Evolutionary conservation across 2,113 vertebrate genomes (phyloP).

Genomic region (Pluvianellus socialis): DNA sequence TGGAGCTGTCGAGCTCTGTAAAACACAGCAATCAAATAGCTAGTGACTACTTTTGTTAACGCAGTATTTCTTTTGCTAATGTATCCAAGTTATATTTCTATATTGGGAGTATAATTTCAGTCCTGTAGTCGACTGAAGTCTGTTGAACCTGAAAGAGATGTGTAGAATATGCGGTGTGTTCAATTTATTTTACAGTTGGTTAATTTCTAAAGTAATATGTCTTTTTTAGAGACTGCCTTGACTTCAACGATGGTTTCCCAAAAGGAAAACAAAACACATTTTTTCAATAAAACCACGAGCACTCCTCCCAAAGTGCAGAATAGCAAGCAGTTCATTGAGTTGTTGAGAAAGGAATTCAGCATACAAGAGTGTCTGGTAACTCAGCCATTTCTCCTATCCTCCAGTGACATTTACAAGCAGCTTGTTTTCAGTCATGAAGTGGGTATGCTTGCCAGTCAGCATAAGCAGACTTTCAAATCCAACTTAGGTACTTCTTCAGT

Average conservation of each 20-base stretch:
- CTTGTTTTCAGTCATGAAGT: not conserved
- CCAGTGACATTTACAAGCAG: conserved; percentile 39
- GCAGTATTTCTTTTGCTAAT: not conserved
- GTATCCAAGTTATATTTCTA: not conserved
- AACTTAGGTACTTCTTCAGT: not conserved
- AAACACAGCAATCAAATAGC: not conserved
- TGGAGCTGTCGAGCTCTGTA: not conserved
- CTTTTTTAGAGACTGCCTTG: conserved; percentile 21
- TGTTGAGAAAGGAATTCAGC: conserved; percentile 52
- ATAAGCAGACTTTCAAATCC: conserved; percentile 1
- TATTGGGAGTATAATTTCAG: not conserved
- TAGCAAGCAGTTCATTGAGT: conserved; percentile 23
- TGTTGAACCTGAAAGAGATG: not conserved
- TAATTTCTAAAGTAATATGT: not conserved
- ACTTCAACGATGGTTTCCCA: conserved; percentile 23
- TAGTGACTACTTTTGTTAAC: not conserved
- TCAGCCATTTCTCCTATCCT: conserved; percentile 19
- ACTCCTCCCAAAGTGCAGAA: conserved; percentile 41
- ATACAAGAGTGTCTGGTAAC: conserved; percentile 2
- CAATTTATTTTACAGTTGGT: not conserved
- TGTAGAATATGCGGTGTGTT: not conserved
- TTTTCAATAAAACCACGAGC: conserved; percentile 45
- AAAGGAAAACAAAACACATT: conserved; percentile 43
- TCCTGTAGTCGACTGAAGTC: not conserved
- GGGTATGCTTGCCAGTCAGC: not conserved